Percentiles rank a stretch among this genome's conserved stretches.
Evolutionary conservation across 2,797 vertebrate species (phyloP).

Genomic region (Fringilla coelebs): DNA sequence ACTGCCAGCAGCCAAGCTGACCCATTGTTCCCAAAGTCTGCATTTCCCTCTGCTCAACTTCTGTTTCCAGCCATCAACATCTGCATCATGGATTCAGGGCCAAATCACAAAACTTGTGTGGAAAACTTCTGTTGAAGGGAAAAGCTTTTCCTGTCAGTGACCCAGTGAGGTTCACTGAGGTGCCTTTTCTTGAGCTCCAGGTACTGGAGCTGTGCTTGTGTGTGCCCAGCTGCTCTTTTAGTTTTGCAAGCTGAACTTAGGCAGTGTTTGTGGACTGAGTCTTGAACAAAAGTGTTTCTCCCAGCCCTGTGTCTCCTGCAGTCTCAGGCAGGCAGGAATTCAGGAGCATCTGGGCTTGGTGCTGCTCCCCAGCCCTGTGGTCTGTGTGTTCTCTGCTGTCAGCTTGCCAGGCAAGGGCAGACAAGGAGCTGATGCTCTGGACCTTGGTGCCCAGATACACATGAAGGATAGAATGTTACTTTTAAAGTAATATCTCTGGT

Average conservation of each 20-base stretch:
- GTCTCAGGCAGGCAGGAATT: neutral
- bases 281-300: fast-evolving
- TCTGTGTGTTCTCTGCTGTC: neutral
- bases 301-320: neutral
- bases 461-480: neutral
- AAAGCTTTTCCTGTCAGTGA: neutral
- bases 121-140: neutral
- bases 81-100: neutral
- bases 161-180: neutral
- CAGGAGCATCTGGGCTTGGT: neutral
- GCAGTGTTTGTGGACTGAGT: neutral
- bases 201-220: neutral
- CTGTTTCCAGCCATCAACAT: neutral
- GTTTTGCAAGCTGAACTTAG: neutral
- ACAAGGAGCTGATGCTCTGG: neutral
- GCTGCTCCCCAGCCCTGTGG: neutral
- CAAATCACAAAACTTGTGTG: neutral
- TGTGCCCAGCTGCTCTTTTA: neutral
- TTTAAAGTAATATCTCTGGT: neutral
- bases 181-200: neutral
- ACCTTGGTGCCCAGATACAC: neutral
- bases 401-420: neutral
- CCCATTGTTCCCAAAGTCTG: neutral
- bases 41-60: neutral
- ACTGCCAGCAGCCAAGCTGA: neutral